Evolutionary conservation across 2,797 vertebrate genomes (phyloP).

Genomic region (Melanogrammus aeglefinus): DNA sequence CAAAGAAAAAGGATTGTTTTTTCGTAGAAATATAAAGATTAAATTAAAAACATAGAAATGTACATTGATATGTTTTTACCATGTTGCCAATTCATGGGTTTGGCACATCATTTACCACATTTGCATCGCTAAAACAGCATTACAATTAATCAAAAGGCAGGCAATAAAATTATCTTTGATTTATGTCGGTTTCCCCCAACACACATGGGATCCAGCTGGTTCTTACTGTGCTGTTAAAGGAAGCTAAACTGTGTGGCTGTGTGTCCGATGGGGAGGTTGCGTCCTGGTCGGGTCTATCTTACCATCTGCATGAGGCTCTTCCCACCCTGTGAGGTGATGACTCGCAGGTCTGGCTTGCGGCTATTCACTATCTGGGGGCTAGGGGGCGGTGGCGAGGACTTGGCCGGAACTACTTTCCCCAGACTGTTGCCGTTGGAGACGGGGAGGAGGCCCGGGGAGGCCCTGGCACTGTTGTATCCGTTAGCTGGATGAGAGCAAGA

Average conservation of each 20-base stretch:
- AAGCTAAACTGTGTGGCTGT: neutral
- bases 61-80: neutral
- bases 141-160: neutral
- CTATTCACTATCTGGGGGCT: conserved; percentile 82
- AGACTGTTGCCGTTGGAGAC: conserved; percentile 94
- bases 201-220: neutral
- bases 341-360: conserved; percentile 95
- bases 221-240: neutral
- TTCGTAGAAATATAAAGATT: neutral
- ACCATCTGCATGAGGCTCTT: conserved; percentile 98
- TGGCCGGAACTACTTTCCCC: conserved; percentile 90
- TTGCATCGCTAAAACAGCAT: neutral
- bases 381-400: conserved; percentile 83
- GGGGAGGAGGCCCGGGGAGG: conserved; percentile 91
- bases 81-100: neutral
- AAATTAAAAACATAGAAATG: conserved; percentile 10
- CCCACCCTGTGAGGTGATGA: conserved; percentile 95
- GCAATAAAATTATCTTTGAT: neutral
- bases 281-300: conserved; percentile 64
- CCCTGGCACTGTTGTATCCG: conserved; percentile 92
- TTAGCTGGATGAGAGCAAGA: conserved; percentile 75
- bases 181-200: neutral
- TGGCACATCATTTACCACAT: neutral
- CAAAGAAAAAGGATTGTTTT: neutral
- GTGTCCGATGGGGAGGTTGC: neutral